These are phyloP conservation scores for Pyralis farinalis DNA, from an alignment of 2,888 invertebrate genomes.

Conservation along the genomic window DNA sequence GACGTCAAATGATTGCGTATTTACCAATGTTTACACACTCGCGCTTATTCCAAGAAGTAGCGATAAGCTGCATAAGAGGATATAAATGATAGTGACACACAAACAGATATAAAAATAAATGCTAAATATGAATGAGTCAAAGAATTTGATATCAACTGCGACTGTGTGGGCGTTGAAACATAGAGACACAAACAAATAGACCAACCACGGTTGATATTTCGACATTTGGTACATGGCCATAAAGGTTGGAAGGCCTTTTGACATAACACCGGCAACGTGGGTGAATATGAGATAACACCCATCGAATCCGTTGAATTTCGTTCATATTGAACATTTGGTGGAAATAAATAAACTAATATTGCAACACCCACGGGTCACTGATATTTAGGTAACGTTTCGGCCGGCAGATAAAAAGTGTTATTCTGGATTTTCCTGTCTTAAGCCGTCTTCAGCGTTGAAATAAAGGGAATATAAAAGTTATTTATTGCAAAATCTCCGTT, in stretches of 20 bases:
- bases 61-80: not conserved
- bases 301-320: slow-evolving; percentile 4
- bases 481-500: too few species aligned
- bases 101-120: not conserved
- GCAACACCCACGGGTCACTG: not conserved
- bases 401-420: too few species aligned
- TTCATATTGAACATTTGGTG: slow-evolving; percentile 2
- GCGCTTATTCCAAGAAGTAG: not conserved
- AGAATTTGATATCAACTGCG: not conserved
- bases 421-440: too few species aligned
- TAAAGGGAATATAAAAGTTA: too few species aligned
- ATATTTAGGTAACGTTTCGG: too few species aligned
- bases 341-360: slow-evolving; percentile 3
- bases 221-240: slow-evolving; percentile 4
- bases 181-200: not conserved
- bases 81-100: not conserved
- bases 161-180: not conserved
- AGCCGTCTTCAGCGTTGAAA: too few species aligned
- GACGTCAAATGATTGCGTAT: not conserved
- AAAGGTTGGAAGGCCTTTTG: slow-evolving; percentile 3
- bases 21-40: not conserved
- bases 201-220: not conserved
- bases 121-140: not conserved
- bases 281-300: slow-evolving; percentile 2
- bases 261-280: slow-evolving; percentile 3